Base-by-base conservation (phyloP, 2,113 vertebrate species). In the Mungos mungo region DNA sequence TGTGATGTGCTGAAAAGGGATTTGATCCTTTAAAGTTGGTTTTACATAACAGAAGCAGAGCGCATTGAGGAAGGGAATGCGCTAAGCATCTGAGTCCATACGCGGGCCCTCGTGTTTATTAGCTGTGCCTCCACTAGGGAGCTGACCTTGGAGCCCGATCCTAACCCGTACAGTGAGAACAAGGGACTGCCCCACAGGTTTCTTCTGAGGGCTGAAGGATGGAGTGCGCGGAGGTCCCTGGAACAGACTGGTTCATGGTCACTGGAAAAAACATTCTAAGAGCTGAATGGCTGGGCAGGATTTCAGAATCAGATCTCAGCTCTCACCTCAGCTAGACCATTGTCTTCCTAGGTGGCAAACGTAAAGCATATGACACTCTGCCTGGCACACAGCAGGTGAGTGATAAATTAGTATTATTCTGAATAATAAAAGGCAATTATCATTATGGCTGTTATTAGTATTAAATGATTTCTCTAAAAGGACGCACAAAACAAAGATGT, bases 191-290 rank as follows among this genome's bases (percentile, higher is more conserved):
- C 47, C 65, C 2, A 0, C 19, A 47, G 5, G 65, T 14, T 38
- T 52, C 57, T 15, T 27, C 29, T 21, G 68, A 91, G 77, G 38
- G 7, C 52, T 5, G 2, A 9, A 25, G 33, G 54, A 12, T 10
- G 11, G 69, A 33, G 38, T 2, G 0, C 0, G 0, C 0, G 13
- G 60, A 45, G 1, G 33, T 13, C 66, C 71, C 25, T 3, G 15
- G 35, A 7, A 14, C 29, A 6, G 31, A 69, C 38, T 4, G 21
- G 23, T 15, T n/a, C 11, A 0, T 1, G 16, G 25, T 23, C 81
- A 5, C 74, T 1, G 0, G 14, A 1, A 2, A 2, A 16, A 25
- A n/a, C 45, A 3, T 27, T 21, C 0, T 6, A 13, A 63, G 68
- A 68, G 18, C 5, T 25, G 13, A 77, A 2, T 8, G 7, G 16